A percentile compares a stretch with the other conserved stretches of the same genome.
phyloP scores from a whole-genome alignment of 37 sponge, comb jelly and placozoan species.

The Spongilla lacustris region DNA sequence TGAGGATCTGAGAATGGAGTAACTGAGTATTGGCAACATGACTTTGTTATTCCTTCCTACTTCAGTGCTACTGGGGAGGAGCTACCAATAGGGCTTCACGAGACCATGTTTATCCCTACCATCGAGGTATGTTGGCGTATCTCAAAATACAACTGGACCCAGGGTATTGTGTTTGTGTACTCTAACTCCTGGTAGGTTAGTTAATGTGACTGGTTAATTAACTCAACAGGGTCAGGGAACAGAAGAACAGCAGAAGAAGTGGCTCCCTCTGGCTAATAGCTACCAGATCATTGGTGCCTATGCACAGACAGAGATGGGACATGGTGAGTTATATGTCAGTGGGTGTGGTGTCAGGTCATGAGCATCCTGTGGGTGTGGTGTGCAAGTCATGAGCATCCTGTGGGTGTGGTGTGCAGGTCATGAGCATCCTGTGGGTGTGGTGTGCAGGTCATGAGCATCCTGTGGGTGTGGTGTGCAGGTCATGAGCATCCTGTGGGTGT shows the following conservation, averaged over 20 bases:
- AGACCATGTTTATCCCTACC: conserved; percentile 85
- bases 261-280: conserved; percentile 76
- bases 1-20: background rate
- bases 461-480: background rate
- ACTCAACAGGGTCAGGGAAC: conserved; percentile 72
- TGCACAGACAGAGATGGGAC: conserved; percentile 95
- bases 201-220: background rate
- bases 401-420: background rate
- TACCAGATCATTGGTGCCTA: conserved; percentile 85
- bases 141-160: too few relatives aligned
- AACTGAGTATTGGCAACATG: background rate
- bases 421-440: background rate
- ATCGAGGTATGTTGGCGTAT: conserved; percentile 67
- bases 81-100: conserved; percentile 56
- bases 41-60: background rate
- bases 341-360: background rate
- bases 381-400: background rate
- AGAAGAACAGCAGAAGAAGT: conserved; percentile 80
- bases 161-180: too few relatives aligned
- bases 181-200: too few relatives aligned
- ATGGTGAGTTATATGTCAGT: conserved; percentile 64
- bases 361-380: background rate
- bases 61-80: conserved; percentile 64
- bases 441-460: background rate
- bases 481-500: background rate